Base-by-base conservation (phyloP, 1,140 invertebrate species). In the Drosophila insularis region DNA sequence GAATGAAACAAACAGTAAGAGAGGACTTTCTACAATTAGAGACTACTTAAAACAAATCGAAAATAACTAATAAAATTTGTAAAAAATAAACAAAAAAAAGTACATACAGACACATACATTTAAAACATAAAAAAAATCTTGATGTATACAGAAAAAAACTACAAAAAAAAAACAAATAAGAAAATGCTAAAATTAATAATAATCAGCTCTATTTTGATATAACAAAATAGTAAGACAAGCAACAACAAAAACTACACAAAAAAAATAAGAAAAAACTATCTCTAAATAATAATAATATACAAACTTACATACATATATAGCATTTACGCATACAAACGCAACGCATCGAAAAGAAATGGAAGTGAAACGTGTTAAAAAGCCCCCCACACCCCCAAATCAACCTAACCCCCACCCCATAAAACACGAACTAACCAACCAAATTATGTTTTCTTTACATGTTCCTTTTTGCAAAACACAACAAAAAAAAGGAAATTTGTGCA, bases 321-420 rank as follows among this genome's bases (percentile, higher is more conserved):
- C 23, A 58, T 19, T 19, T 21, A 63, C 27, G 37, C 14, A 56
- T 59, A 62, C 11, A 46, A 23, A 68, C 43, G 46, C 67, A 66
- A 65, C 39, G 68, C 61, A 67, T 74, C 58, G 74, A 46, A 69
- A 81, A 50, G 65, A 69, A 74, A 81, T 64, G 63, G 63, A 66
- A 63, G 46, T 64, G 64, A 64, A 69, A 71, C 71, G 53, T 32
- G n/a, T 63, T 50, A 46, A 46, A 46, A 19, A 46, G n/a, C 43
- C 43, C 43, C 43, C 8, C 1, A 1, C 31, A 32, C 31, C 4
- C 0, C 4, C 40, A 14, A 43, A 5, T 17, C 14, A 2, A 56
- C 35, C 37, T 31, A 27, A 5, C 27, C 27, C 27, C 27, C 5
- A 0, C 23, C 23, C 23, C 23, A 23, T 3, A 62, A 65, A 78